Evolutionary conservation across 2,113 vertebrate genomes (phyloP).

Genomic region (Callionymus lyra): DNA sequence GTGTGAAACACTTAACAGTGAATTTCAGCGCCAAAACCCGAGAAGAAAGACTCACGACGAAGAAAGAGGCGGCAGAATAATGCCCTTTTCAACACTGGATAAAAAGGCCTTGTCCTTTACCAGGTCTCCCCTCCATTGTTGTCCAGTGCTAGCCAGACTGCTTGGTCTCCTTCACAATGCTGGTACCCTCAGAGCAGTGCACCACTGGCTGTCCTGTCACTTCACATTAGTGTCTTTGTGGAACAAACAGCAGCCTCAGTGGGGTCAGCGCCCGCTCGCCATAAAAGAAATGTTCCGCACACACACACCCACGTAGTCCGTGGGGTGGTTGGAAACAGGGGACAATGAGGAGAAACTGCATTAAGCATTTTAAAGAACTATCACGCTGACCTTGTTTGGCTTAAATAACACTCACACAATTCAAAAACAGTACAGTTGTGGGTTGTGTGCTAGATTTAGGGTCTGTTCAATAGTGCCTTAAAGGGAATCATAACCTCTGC

Average conservation of each 20-base stretch:
- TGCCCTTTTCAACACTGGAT: conserved; percentile 23
- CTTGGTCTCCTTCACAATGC: conserved; percentile 50
- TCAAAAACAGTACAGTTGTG: no score
- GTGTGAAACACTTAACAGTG: neutral
- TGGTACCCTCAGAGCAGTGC: conserved; percentile 43
- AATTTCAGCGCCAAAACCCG: conserved; percentile 15
- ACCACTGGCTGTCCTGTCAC: conserved; percentile 56
- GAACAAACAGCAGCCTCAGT: conserved; percentile 41
- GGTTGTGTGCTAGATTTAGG: no score
- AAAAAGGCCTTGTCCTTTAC: conserved; percentile 30
- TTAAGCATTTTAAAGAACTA: conserved; percentile 30
- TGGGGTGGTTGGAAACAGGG: conserved; percentile 36
- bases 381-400: conserved; percentile 48
- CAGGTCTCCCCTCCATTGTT: conserved; percentile 44
- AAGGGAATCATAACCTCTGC: no score
- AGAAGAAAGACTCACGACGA: conserved; percentile 10
- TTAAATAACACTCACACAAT: no score
- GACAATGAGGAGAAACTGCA: conserved; percentile 37
- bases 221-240: conserved; percentile 52
- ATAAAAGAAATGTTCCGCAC: conserved; percentile 38
- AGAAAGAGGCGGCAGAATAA: conserved; percentile 17
- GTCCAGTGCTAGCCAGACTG: conserved; percentile 45
- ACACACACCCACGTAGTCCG: conserved; percentile 19
- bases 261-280: conserved; percentile 43
- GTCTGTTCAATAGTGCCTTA: no score